Evolutionary conservation across 37 sponge, comb jelly and placozoan genomes (phyloP).

Genomic region (Chondrosia reniformis): DNA sequence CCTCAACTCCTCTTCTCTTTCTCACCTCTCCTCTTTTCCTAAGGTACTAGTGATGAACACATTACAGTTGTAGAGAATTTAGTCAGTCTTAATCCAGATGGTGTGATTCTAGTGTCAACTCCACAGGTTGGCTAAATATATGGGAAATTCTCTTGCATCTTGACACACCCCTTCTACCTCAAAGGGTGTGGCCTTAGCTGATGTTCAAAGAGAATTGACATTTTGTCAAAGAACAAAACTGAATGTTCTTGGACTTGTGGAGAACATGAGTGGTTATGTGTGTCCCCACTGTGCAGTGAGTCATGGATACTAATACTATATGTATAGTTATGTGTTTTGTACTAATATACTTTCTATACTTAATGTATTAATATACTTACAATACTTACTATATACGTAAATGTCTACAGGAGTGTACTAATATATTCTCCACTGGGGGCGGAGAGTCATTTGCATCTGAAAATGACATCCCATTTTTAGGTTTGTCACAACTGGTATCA

Average conservation of each 20-base stretch:
- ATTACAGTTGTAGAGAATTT: slow-evolving; percentile 63
- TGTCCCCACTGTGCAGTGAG: slow-evolving; percentile 84
- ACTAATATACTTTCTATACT: not conserved
- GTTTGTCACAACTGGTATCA: slow-evolving; percentile 27
- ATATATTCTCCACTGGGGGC: slow-evolving; percentile 78
- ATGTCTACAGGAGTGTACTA: slow-evolving; percentile 67
- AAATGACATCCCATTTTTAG: slow-evolving; percentile 67
- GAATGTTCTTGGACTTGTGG: slow-evolving; percentile 66
- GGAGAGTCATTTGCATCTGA: slow-evolving; percentile 70
- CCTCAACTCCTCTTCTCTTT: not conserved
- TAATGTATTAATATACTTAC: not conserved
- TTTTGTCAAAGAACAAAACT: slow-evolving; percentile 68
- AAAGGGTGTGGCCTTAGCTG: slow-evolving; percentile 74
- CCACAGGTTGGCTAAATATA: slow-evolving; percentile 51
- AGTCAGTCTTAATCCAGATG: slow-evolving; percentile 40
- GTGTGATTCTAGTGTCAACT: slow-evolving; percentile 77
- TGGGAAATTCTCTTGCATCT: not conserved
- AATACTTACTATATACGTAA: not conserved
- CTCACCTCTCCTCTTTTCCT: not conserved
- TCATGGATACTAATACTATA: not conserved
- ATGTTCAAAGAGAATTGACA: slow-evolving; percentile 73
- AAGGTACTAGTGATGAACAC: slow-evolving; percentile 84
- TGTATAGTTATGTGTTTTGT: not conserved
- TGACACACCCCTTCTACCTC: not conserved
- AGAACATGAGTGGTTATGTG: slow-evolving; percentile 88